Conservation (phyloP, 2,888 invertebrate species). For the Muscina levida region DNA sequence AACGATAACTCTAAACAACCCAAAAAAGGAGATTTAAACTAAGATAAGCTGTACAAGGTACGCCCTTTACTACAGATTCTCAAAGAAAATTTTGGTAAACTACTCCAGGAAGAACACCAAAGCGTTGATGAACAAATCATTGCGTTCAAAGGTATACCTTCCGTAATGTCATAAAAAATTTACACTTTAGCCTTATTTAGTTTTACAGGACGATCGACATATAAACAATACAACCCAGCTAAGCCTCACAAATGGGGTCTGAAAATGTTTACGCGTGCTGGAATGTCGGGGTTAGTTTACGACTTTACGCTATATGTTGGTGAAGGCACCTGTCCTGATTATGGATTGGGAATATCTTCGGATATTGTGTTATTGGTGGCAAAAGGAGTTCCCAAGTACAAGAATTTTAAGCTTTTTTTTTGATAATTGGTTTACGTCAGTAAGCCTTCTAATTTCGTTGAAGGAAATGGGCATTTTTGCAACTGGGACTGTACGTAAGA, state of each 20-base stretch:
- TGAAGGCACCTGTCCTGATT: no score
- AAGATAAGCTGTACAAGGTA: conserved; percentile 56
- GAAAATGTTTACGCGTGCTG: conserved; percentile 53
- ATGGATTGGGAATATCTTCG: no score
- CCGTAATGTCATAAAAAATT: conserved; percentile 53
- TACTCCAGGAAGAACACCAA: conserved; percentile 62
- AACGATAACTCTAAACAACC: conserved; percentile 36
- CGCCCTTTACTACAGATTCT: conserved; percentile 55
- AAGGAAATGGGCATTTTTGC: no score
- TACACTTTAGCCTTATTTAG: conserved; percentile 58
- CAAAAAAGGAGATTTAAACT: conserved; percentile 41
- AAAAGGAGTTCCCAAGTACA: conserved; percentile 38
- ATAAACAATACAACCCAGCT: no score
- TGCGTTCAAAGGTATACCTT: no score
- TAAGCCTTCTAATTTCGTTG: conserved; percentile 53
- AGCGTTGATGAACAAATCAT: no score
- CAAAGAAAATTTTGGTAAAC: conserved; percentile 53
- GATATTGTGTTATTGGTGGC: conserved; percentile 58
- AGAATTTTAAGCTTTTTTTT: conserved; percentile 54
- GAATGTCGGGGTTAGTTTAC: conserved; percentile 47
- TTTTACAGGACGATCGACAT: conserved; percentile 56
- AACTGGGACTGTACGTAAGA: conserved; percentile 56
- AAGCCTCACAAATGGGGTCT: no score
- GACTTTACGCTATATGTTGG: conserved; percentile 46
- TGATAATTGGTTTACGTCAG: no score